Conservation (phyloP, 1,140 invertebrate genomes). For the Leptinotarsa undecemlineata region DNA sequence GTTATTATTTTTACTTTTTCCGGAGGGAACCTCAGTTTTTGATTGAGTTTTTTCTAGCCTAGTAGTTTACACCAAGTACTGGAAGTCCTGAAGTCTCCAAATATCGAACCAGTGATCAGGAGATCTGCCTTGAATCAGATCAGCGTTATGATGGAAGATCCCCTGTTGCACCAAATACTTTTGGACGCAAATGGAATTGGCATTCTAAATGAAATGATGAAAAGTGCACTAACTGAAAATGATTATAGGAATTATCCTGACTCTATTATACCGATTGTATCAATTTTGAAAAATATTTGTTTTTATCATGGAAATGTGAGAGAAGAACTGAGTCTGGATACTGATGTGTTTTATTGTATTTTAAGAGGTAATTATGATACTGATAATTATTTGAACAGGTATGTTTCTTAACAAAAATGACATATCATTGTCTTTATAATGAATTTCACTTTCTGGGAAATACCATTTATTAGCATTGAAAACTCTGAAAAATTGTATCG, state of each 20-base stretch:
- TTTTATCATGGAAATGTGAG: slow-evolving; percentile 57
- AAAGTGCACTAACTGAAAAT: slow-evolving; percentile 60
- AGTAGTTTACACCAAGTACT: slow-evolving; percentile 56
- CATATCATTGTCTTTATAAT: too few relatives aligned
- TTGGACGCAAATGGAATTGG: slow-evolving; percentile 53
- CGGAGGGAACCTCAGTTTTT: too few relatives aligned
- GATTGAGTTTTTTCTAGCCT: slow-evolving; percentile 43
- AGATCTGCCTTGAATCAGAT: slow-evolving; percentile 64
- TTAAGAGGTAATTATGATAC: slow-evolving; percentile 59
- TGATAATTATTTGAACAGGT: too few relatives aligned
- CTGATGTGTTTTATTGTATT: slow-evolving; percentile 60
- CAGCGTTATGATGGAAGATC: slow-evolving; percentile 63
- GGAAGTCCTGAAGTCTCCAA: slow-evolving; percentile 53
- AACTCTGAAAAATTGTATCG: too few relatives aligned
- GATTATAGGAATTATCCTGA: slow-evolving; percentile 68
- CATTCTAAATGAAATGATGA: slow-evolving; percentile 50
- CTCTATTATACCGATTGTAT: slow-evolving; percentile 65
- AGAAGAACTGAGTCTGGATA: slow-evolving; percentile 59
- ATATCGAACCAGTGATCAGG: slow-evolving; percentile 61
- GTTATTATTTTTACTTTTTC: too few relatives aligned
- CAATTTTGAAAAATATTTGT: slow-evolving; percentile 63
- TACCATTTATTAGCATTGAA: too few relatives aligned
- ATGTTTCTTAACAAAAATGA: too few relatives aligned
- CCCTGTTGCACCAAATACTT: slow-evolving; percentile 60
- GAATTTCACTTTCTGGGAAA: too few relatives aligned